A percentile compares a stretch with the other conserved stretches of the same genome.
These are phyloP conservation scores for Hemitrygon akajei DNA, from an alignment of 2,797 vertebrate genomes.

Conservation along the genomic window DNA sequence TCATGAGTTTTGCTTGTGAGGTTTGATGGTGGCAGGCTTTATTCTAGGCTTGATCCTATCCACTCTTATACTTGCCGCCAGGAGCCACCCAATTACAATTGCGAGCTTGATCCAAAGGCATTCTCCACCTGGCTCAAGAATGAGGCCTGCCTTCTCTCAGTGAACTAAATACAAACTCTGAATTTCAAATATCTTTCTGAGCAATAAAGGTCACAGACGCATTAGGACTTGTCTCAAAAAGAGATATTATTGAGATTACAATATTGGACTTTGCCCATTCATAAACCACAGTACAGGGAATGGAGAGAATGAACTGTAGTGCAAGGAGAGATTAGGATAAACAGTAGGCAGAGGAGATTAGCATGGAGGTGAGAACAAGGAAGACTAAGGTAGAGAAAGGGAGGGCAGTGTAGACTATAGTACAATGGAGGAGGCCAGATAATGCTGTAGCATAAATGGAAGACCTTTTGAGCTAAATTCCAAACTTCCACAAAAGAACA, in stretches of 20 bases:
- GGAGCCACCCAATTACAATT: not conserved
- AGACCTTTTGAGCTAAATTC: not conserved
- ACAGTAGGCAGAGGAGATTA: too few species aligned
- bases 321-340: too few species aligned
- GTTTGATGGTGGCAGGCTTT: not conserved
- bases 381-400: too few species aligned
- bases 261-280: not conserved
- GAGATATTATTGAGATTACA: too few species aligned
- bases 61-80: not conserved
- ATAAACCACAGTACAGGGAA: too few species aligned
- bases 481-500: not conserved
- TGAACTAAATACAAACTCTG: not conserved
- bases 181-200: not conserved
- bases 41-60: not conserved
- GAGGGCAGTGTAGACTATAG: too few species aligned
- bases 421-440: not conserved
- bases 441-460: not conserved
- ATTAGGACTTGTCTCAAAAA: not conserved
- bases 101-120: not conserved
- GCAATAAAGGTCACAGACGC: not conserved
- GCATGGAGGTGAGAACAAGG: too few species aligned
- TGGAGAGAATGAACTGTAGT: too few species aligned
- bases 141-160: not conserved
- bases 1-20: not conserved
- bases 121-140: not conserved